Evolutionary conservation across 1,140 invertebrate genomes (phyloP).

Genomic region (Ceratina japonica): DNA sequence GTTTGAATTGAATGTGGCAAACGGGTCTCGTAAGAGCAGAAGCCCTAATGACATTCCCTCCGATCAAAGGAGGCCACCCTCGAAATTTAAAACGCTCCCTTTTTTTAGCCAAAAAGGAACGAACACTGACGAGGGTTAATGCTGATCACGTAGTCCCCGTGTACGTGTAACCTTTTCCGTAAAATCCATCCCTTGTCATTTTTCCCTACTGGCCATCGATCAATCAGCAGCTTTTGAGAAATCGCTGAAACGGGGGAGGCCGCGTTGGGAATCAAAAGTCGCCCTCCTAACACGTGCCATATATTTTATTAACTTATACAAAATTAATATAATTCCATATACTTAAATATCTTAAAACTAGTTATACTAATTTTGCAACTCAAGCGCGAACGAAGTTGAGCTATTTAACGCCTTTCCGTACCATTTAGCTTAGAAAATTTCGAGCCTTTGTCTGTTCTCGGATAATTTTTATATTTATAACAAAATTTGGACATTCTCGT

Average conservation of each 20-base stretch:
- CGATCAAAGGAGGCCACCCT: slow-evolving; percentile 72
- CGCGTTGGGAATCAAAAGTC: slow-evolving; percentile 24
- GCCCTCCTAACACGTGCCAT: not conserved
- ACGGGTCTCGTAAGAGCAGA: slow-evolving; percentile 49
- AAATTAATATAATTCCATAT: too few relatives aligned
- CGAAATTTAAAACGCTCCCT: slow-evolving; percentile 74
- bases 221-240: slow-evolving; percentile 50
- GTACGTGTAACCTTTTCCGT: slow-evolving; percentile 58
- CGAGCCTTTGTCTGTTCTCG: too few relatives aligned
- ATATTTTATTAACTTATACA: too few relatives aligned
- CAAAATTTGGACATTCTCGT: too few relatives aligned
- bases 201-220: slow-evolving; percentile 60
- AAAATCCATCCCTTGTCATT: slow-evolving; percentile 57
- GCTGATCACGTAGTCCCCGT: slow-evolving; percentile 72
- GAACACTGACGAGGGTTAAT: slow-evolving; percentile 72
- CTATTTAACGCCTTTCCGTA: too few relatives aligned
- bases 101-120: slow-evolving; percentile 65
- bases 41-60: slow-evolving; percentile 69
- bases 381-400: too few relatives aligned
- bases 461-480: too few relatives aligned
- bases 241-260: slow-evolving; percentile 32
- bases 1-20: slow-evolving; percentile 10
- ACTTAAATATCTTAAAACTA: too few relatives aligned
- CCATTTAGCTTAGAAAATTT: too few relatives aligned
- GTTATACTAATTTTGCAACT: too few relatives aligned